Evolutionary conservation across 2,113 vertebrate species (phyloP).

Genomic region (Crotalus tigris): DNA sequence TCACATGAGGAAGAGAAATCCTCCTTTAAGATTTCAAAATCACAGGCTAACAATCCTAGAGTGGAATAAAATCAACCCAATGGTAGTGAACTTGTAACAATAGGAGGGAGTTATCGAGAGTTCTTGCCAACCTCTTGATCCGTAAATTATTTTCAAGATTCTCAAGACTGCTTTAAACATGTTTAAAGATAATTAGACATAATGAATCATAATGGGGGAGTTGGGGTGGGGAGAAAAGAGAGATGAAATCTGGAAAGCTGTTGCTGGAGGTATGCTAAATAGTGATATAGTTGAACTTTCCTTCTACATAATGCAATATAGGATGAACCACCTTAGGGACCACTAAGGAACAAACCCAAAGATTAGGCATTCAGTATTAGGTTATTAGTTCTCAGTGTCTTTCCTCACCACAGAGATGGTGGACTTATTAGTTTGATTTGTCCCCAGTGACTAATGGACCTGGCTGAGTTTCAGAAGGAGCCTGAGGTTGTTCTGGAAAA

Average conservation of each 20-base stretch:
- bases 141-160: slow-evolving; percentile 22
- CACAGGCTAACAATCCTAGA: slow-evolving; percentile 39
- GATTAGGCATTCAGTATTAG: not conserved
- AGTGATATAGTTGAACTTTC: not conserved
- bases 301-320: fast-evolving
- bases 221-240: not conserved
- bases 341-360: not conserved
- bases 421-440: not conserved
- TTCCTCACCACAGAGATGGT: not conserved
- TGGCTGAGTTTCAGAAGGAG: not conserved
- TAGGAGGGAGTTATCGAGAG: slow-evolving; percentile 27
- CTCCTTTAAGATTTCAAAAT: slow-evolving; percentile 9
- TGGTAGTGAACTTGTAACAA: not conserved
- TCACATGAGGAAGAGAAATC: not conserved
- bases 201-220: slow-evolving; percentile 24
- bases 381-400: not conserved
- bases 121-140: not conserved
- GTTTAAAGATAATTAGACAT: slow-evolving; percentile 28
- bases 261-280: not conserved
- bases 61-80: slow-evolving; percentile 29
- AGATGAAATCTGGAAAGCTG: not conserved
- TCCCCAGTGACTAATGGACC: not conserved
- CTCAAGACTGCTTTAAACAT: slow-evolving; percentile 38
- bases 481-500: not conserved
- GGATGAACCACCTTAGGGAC: not conserved